Evolutionary conservation across 2,113 vertebrate species (phyloP), one percentile per base, ranked within the genome.

Genomic region (Nycticryphes semicollaris): DNA sequence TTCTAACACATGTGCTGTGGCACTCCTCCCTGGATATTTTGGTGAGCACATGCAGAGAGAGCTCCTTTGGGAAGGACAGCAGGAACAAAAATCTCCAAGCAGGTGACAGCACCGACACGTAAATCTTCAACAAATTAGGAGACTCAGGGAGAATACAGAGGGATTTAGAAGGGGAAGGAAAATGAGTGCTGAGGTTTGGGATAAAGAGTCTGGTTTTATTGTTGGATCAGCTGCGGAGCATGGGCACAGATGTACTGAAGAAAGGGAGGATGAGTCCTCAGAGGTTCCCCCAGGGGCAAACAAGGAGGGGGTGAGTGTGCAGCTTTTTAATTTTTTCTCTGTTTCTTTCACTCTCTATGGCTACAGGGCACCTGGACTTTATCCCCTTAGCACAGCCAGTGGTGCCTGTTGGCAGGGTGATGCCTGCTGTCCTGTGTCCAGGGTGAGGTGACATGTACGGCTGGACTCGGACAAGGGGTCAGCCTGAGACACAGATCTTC

Each of bases 381-480:
- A 81, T 25, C 19, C 28, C 68, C 16, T 27, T 12, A 14, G 5
- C 50, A 35, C 53, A 57, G 43, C 14, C 1, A 1, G 6, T 33
- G 51, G 51, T 75, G 41, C 22, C 45, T 37, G 12, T 37, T 23
- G 73, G 27, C 20, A n/a, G 17, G 39, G 19, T 69, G 76, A 12
- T 8, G 16, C 7, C 59, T 57, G 56, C 72, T 72, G 12, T 21
- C 25, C n/a, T 3, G 0, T 4, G 13, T 7, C 41, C 69, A 24
- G 3, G n/a, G 50, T 69, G 56, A 31, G 14, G 20, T 17, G 51
- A 43, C 45, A 63, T 37, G 20, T 48, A 10, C 10, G 13, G n/a
- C 41, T 62, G 41, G 45, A 27, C 48, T 30, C 0, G 0, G 19
- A 23, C 1, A 31, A 37, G 28, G 35, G 28, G 2, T 20, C 37